A percentile compares a stretch with the other conserved stretches of the same genome.
Evolutionary conservation across 2,888 invertebrate genomes (phyloP).

Genomic region (Pandemis heparana): DNA sequence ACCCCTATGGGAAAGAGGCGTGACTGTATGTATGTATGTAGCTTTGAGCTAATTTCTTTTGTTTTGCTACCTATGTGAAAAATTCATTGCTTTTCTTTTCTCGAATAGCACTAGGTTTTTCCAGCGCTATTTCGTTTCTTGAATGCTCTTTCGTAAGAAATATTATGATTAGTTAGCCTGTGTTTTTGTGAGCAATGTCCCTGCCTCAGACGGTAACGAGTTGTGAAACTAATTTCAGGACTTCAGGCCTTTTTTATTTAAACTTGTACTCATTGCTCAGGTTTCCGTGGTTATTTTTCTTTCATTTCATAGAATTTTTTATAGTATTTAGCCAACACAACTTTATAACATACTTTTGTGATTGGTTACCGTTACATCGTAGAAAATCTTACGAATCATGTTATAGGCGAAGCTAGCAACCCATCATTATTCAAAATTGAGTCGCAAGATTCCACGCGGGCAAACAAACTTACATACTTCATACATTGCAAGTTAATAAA

Average conservation of each 20-base stretch:
- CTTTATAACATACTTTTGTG: too few species aligned
- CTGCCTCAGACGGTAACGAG: slow-evolving; percentile 21
- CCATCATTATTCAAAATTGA: too few species aligned
- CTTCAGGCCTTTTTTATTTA: slow-evolving; percentile 22
- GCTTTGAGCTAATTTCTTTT: not conserved
- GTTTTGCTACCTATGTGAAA: not conserved
- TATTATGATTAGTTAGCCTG: slow-evolving; percentile 55
- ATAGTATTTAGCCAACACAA: not conserved
- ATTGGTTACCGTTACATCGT: too few species aligned
- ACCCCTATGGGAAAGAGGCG: too few species aligned
- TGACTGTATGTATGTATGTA: too few species aligned
- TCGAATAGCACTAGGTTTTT: not conserved
- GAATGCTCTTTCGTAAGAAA: slow-evolving; percentile 50
- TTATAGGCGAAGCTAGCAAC: too few species aligned
- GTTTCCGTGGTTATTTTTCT: not conserved
- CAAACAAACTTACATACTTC: too few species aligned
- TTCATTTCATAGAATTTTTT: not conserved
- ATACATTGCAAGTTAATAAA: too few species aligned
- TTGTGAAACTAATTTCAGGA: slow-evolving; percentile 25
- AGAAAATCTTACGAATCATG: too few species aligned
- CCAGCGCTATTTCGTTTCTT: slow-evolving; percentile 38
- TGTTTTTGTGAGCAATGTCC: slow-evolving; percentile 22
- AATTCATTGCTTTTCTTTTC: not conserved
- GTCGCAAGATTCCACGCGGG: too few species aligned
- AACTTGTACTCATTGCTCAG: not conserved